A percentile compares a stretch with the other conserved stretches of the same genome.
Evolutionary conservation across 2,113 vertebrate genomes (phyloP).

Genomic region (Malaclemys terrapin): DNA sequence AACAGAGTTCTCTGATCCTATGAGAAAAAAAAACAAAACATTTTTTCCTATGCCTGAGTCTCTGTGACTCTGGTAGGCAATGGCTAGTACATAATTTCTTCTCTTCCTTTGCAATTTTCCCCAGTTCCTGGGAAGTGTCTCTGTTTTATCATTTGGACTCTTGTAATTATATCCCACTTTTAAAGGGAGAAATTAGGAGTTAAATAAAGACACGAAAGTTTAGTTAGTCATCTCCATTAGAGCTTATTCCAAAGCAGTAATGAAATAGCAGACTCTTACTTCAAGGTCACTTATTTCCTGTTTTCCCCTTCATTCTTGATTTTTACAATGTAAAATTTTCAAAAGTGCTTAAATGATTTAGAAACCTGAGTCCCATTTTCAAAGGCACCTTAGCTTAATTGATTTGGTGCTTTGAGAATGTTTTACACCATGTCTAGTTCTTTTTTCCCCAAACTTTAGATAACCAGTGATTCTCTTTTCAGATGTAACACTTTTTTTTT

Average conservation of each 20-base stretch:
- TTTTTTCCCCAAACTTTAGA: not conserved
- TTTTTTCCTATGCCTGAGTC: not conserved
- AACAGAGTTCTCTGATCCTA: not conserved
- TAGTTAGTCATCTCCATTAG: not conserved
- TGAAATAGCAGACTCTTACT: not conserved
- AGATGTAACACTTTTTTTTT: not conserved
- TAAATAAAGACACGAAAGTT: not conserved
- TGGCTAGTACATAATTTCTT: not conserved
- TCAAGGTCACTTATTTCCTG: not conserved
- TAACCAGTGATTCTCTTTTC: not conserved
- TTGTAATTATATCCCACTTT: not conserved
- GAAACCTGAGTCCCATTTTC: not conserved
- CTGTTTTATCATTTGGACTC: not conserved
- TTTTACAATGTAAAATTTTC: not conserved
- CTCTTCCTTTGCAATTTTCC: fast-evolving
- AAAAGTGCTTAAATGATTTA: not conserved
- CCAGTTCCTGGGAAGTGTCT: too few relatives aligned
- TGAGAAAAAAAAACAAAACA: not conserved
- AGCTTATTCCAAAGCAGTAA: not conserved
- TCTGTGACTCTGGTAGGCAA: not conserved
- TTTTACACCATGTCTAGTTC: not conserved
- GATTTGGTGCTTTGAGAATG: not conserved
- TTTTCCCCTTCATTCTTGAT: not conserved
- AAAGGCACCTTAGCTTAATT: not conserved
- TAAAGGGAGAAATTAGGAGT: not conserved